Evolutionary conservation across 2,113 vertebrate species (phyloP), one percentile per base, ranked within the genome.

Genomic region (Corapipo altera): DNA sequence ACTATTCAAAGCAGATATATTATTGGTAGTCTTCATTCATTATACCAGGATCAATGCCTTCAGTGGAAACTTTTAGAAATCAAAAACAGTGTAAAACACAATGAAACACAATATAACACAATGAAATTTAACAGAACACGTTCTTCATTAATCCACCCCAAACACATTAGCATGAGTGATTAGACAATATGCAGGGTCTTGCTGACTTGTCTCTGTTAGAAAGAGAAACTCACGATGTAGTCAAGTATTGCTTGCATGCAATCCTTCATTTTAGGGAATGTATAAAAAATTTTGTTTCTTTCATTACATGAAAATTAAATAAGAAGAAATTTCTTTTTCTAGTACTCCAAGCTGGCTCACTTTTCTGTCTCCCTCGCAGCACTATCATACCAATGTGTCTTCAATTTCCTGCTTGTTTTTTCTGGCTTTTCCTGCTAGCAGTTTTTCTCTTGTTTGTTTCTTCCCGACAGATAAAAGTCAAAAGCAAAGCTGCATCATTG

Each of bases 401-500:
- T 21, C 1, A 26, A 32, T 80, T 69, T 93, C 69, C 24, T 82
- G 48, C 52, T 69, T 17, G 8, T 75, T 78, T 91, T 75, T 28
- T 59, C 62, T 85, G 27, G 11, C 8, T 91, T 76, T 64, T 85
- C 30, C 32, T 9, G 2, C 22, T 27, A 20, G 35, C 23, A 13
- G 2, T 61, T 92, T 85, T 49, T 75, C 72, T 9, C 8, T 81
- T 85, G 16, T 51, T 81, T 74, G 5, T 85, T 75, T 74, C 51
- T 72, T 88, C 43, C 59, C 0, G 3, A 41, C 54, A 72, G 44
- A 35, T 10, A 66, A 64, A 79, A 39, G 18, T 49, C 54, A 27
- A 44, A 82, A 73, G 55, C 0, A 0, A 43, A 77, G 41, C 32
- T 81, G n/a, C 10, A 0, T 0, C 59, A 77, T 16, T 85, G 78